phyloP scores from a whole-genome alignment of 2,113 vertebrate species.

The Toxostoma redivivum region DNA sequence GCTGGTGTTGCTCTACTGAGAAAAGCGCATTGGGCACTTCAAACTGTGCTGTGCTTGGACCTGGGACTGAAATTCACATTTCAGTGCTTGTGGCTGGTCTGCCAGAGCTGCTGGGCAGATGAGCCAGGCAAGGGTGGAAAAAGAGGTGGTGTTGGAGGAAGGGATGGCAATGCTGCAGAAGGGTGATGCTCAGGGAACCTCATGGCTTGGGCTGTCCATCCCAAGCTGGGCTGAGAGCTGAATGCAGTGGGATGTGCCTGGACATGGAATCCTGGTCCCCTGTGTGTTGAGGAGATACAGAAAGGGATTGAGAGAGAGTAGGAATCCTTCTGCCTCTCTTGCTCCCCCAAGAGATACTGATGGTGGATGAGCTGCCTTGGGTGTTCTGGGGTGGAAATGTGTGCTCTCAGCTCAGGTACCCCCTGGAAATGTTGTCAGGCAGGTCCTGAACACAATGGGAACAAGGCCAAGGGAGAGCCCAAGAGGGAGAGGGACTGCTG shows the following conservation, averaged over 20 bases:
- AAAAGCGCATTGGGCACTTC: not conserved
- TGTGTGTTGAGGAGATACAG: not conserved
- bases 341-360: accelerated
- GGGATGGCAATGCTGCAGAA: not conserved
- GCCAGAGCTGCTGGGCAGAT: not conserved
- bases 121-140: not conserved
- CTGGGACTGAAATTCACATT: not conserved
- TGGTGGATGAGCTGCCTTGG: not conserved
- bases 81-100: not conserved
- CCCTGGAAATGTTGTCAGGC: not conserved
- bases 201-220: not conserved
- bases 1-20: not conserved
- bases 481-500: not conserved
- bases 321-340: not conserved
- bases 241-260: not conserved
- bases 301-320: not conserved
- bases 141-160: not conserved
- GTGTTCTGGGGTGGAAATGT: not conserved
- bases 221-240: not conserved
- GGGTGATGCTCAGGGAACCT: not conserved
- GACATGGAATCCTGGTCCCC: not conserved
- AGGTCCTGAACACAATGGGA: not conserved
- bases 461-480: not conserved
- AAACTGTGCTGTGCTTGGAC: not conserved
- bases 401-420: not conserved